These are phyloP conservation scores for Ptychoptera albimana DNA, from an alignment of 2,888 invertebrate genomes.

Conservation along the genomic window DNA sequence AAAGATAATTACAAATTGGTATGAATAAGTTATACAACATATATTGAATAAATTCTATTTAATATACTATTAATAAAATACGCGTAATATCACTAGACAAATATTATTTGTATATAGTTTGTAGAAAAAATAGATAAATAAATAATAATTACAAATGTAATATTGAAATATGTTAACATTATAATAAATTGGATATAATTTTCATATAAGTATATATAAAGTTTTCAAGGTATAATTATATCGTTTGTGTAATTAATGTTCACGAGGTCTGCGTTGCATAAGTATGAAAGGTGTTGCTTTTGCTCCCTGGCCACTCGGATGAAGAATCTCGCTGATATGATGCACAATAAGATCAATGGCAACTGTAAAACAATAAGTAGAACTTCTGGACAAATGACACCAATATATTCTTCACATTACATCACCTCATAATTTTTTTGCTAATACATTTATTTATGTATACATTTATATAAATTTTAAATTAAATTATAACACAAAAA, in stretches of 20 bases:
- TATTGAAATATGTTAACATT: neutral
- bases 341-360: slow-evolving; percentile 99
- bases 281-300: slow-evolving; percentile 32
- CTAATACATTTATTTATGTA: neutral
- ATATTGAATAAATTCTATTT: no score
- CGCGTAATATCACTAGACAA: no score
- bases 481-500: slow-evolving; percentile 3
- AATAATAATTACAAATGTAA: slow-evolving; percentile 1
- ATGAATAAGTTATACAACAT: no score
- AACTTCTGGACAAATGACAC: neutral
- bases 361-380: slow-evolving; percentile 57
- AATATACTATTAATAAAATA: no score
- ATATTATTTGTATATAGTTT: no score
- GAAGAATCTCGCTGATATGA: slow-evolving; percentile 95
- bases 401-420: neutral
- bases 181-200: no score
- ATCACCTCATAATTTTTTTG: neutral
- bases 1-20: no score
- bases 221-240: neutral
- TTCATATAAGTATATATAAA: no score
- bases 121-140: no score
- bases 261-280: slow-evolving; percentile 14
- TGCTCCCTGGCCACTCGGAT: slow-evolving; percentile 34
- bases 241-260: slow-evolving; percentile 12
- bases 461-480: neutral